Evolutionary conservation across 37 sponge, comb jelly and placozoan genomes (phyloP), one percentile per base, ranked within the genome.

Genomic region (Spongia lamella): DNA sequence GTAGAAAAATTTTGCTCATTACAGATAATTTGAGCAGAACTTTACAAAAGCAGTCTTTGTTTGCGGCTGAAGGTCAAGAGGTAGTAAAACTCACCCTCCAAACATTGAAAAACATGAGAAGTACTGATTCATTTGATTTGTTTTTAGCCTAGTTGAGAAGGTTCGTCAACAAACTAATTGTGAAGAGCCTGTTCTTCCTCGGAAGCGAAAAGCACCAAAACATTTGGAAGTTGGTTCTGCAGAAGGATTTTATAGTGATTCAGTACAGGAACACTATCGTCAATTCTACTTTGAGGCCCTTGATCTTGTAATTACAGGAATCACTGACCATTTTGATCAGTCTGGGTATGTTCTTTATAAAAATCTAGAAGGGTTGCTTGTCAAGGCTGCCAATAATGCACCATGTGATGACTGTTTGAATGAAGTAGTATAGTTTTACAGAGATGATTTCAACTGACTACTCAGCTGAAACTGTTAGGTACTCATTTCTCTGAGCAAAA

Each of bases 321-420:
- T 43, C 47, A 43, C 47, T 13, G 47, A 43, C 47, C 47, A 9
- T 9, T 81, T 81, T 72, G 82, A 81, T 83, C 82, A 75, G 68
- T 76, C 83, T 0, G 78, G 78, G 4, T 84, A 78, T 38, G 37
- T 56, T 21, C 38, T 79, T 20, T 79, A 78, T 33, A 50, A 57
- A 19, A 68, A 76, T 30, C 57, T 84, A 17, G 84, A 84, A 49
- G 71, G 11, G 7, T 62, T 76, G 2, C 53, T 84, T 0, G 25
- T 84, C 22, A 70, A 77, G 30, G 84, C 70, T 58, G 54, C 36
- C 25, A 43, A 55, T 34, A 33, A 53, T 11, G 71, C 66, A 3
- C 68, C 73, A 50, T 52, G 52, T 27, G 53, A 66, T 56, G 30
- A 52, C 0, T 57, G 68, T 39, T 38, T 83, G 0, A 20, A 21